These are phyloP conservation scores for Formica exsecta DNA, from an alignment of 1,140 invertebrate species.

Conservation along the genomic window DNA sequence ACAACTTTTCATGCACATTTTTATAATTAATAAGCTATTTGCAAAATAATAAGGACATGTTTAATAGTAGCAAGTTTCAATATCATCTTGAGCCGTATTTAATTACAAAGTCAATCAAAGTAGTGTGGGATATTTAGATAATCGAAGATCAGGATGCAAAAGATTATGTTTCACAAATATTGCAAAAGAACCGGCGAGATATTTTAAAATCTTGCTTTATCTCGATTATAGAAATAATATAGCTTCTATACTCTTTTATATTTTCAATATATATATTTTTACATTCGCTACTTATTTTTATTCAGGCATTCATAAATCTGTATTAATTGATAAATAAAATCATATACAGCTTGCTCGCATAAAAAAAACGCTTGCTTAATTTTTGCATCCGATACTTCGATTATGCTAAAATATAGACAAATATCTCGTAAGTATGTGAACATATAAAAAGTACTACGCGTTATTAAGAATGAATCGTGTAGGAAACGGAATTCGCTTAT, in stretches of 20 bases:
- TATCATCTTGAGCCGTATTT: slow-evolving; percentile 59
- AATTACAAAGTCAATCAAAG: slow-evolving; percentile 78
- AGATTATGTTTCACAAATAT: neutral
- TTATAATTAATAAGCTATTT: neutral
- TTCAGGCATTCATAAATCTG: neutral
- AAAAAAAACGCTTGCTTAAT: neutral
- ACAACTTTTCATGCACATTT: neutral
- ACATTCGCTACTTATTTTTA: neutral
- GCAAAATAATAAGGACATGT: neutral
- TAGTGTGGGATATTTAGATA: slow-evolving; percentile 63
- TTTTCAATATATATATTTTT: slow-evolving; percentile 25
- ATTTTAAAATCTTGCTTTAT: neutral
- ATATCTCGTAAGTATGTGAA: slow-evolving; percentile 28
- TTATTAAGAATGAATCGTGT: slow-evolving; percentile 28
- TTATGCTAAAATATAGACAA: slow-evolving; percentile 41
- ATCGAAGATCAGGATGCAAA: slow-evolving; percentile 59
- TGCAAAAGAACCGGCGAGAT: neutral
- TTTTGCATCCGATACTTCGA: slow-evolving; percentile 33
- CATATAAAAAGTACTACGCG: slow-evolving; percentile 40
- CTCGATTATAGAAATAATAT: neutral
- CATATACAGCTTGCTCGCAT: neutral
- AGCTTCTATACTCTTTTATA: neutral
- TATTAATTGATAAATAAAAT: neutral
- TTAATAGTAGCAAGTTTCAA: slow-evolving; percentile 38
- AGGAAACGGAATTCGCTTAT: slow-evolving; percentile 40